Conservation (phyloP, 2,888 invertebrate genomes). For the Cryptophagus acutangulus region DNA sequence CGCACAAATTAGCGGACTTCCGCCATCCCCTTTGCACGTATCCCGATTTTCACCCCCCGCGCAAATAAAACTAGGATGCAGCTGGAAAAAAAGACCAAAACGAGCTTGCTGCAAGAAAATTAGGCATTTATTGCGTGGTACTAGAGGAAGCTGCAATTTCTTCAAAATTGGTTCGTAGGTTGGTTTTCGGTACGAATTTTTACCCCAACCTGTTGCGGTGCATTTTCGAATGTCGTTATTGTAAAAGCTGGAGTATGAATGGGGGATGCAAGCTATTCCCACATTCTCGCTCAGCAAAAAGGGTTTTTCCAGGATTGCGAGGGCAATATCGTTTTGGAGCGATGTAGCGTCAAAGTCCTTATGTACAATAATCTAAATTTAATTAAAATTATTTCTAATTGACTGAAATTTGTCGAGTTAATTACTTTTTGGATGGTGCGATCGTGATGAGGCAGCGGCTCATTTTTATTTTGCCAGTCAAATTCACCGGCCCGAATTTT, state of each 20-base stretch:
- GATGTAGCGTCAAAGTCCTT: constrained; percentile 31
- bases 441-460: constrained; percentile 41
- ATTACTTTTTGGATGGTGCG: constrained; percentile 33
- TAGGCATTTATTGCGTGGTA: constrained; percentile 58
- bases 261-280: constrained; percentile 38
- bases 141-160: constrained; percentile 63
- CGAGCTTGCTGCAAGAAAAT: constrained; percentile 55
- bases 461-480: constrained; percentile 37
- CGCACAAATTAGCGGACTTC: constrained; percentile 62
- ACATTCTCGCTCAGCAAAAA: constrained; percentile 35
- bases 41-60: constrained; percentile 61
- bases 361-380: constrained; percentile 37
- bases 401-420: too few relatives aligned
- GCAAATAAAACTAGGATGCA: constrained; percentile 70
- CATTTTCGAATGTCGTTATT: constrained; percentile 26
- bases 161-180: constrained; percentile 65
- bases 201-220: constrained; percentile 40
- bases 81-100: constrained; percentile 59
- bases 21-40: constrained; percentile 57
- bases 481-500: constrained; percentile 43
- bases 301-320: constrained; percentile 33
- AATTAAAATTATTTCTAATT: too few relatives aligned
- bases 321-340: constrained; percentile 40
- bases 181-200: constrained; percentile 46
- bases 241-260: constrained; percentile 21